A percentile compares a stretch with the other conserved stretches of the same genome.
phyloP scores from a whole-genome alignment of 2,113 vertebrate genomes.

The Lota lota region DNA sequence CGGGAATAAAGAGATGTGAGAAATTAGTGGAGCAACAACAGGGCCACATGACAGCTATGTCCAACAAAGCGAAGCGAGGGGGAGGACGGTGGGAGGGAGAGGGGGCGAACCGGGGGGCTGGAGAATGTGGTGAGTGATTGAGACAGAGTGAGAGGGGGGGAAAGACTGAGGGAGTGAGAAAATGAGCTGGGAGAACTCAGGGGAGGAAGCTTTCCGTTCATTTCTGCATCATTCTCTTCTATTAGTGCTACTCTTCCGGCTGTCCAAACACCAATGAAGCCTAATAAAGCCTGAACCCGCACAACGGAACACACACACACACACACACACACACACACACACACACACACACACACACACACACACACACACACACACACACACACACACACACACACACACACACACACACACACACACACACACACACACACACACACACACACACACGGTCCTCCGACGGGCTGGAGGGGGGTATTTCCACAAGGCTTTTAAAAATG shows the following conservation, averaged over 20 bases:
- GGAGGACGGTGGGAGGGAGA: constrained; percentile 33
- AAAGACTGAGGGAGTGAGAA: constrained; percentile 41
- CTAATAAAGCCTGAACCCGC: constrained; percentile 67
- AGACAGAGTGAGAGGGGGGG: constrained; percentile 52
- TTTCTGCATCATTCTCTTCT: constrained; percentile 71
- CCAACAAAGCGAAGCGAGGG: constrained; percentile 45
- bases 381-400: constrained; percentile 39
- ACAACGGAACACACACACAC: constrained; percentile 42
- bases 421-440: constrained; percentile 28
- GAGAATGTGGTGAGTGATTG: constrained; percentile 45
- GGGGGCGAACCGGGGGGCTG: constrained; percentile 3
- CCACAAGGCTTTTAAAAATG: constrained; percentile 71
- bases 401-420: constrained; percentile 51
- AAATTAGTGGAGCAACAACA: constrained; percentile 56
- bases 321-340: constrained; percentile 13
- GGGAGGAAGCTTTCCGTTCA: constrained; percentile 66
- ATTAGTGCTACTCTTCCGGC: constrained; percentile 66
- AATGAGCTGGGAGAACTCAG: constrained; percentile 61
- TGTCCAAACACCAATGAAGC: constrained; percentile 70
- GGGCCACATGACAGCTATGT: constrained; percentile 47
- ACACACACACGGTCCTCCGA: constrained; percentile 34
- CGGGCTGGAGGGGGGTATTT: constrained; percentile 55
- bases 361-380: constrained; percentile 48
- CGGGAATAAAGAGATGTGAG: constrained; percentile 60
- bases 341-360: constrained; percentile 16